Evolutionary conservation across 1,140 invertebrate species (phyloP), one percentile per base, ranked within the genome.

Genomic region (Dufourea novaeangliae): DNA sequence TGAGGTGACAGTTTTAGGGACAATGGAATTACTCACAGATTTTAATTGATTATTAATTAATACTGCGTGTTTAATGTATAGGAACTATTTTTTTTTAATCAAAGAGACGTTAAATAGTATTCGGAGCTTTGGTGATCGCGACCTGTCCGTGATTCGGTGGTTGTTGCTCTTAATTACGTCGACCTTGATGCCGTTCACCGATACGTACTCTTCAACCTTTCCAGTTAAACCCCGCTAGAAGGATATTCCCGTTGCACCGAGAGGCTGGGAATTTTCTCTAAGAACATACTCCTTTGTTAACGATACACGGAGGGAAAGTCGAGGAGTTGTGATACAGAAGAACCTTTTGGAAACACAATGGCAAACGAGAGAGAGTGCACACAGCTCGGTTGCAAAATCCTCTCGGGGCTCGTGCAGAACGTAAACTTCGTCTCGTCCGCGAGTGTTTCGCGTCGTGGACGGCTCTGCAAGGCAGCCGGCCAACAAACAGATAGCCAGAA

Each of bases 401-500:
- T 7, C 61, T n/a, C n/a, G n/a, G 20, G 4, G 46, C 61, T 63
- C n/a, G 62, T 22, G 37, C 5, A 20, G 29, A 44, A 29, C 25
- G 39, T 66, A 32, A 50, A 50, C 39, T 50, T 32, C 54, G 25
- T 37, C 11, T 2, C 34, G 14, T 62, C 8, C 17, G 17, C 22
- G 61, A n/a, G n/a, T 8, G n/a, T 22, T 8, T 32, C 67, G 25
- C 20, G 12, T 32, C 17, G 46, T 46, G 52, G 50, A 78, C 72
- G 29, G 22, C 44, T 63, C 62, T 37, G 61, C 69, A 20, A 69
- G 59, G n/a, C 64, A 34, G 37, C 39, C 29, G 14, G 59, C 41
- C 46, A 39, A 29, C 61, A 39, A 78, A 66, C 70, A 46, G 57
- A 25, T 69, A 62, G 44, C 56, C 41, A 54, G 37, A 44, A 77